phyloP scores from a whole-genome alignment of 2,797 vertebrate genomes.

The Macropus fuliginosus region DNA sequence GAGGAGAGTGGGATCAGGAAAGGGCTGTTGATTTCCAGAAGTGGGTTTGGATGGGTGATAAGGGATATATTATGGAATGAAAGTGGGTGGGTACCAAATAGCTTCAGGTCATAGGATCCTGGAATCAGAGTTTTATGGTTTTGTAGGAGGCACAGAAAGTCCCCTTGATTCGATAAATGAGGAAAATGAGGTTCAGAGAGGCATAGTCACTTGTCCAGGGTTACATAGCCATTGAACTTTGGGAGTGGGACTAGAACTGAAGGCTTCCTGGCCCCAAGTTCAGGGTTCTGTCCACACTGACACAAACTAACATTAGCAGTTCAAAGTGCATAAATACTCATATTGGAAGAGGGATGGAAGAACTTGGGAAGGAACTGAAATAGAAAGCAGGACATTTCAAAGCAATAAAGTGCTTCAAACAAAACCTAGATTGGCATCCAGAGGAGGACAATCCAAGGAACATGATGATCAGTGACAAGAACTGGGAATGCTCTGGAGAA shows the following conservation, averaged over 20 bases:
- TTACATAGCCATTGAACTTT: neutral
- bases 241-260: neutral
- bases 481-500: neutral
- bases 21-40: neutral
- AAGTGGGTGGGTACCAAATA: neutral
- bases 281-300: neutral
- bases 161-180: too few species aligned
- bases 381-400: neutral
- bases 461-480: neutral
- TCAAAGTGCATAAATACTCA: too few species aligned
- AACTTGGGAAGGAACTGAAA: neutral
- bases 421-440: neutral
- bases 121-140: neutral
- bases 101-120: neutral
- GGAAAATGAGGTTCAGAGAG: neutral
- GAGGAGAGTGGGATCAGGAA: neutral
- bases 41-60: neutral
- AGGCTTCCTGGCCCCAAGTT: neutral
- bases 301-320: neutral
- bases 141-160: neutral
- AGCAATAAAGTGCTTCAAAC: neutral
- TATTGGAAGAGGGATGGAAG: neutral
- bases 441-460: neutral
- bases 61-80: neutral
- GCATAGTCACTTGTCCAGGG: neutral